Conservation (phyloP, 2,113 vertebrate species). For the Caretta caretta region DNA sequence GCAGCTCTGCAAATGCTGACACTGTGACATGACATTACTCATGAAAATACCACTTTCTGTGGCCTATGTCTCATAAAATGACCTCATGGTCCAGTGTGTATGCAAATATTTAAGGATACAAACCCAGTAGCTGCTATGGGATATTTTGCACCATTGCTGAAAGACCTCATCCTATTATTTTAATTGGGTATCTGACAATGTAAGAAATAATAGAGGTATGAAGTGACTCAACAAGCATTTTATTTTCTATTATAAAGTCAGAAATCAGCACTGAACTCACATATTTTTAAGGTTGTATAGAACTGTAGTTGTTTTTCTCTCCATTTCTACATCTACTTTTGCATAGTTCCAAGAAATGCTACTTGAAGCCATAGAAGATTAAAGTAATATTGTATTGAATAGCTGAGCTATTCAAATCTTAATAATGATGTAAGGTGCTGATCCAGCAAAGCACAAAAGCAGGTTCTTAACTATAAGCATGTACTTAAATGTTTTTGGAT, state of each 20-base stretch:
- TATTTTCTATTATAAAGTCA: background rate
- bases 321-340: background rate
- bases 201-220: background rate
- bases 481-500: background rate
- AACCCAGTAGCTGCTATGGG: background rate
- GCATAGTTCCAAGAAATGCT: background rate
- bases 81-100: background rate
- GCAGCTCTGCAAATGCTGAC: background rate
- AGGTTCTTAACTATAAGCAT: background rate
- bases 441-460: background rate
- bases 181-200: background rate
- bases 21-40: background rate
- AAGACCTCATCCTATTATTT: background rate
- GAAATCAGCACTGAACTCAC: background rate
- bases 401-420: background rate
- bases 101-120: background rate
- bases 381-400: background rate
- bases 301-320: rapidly evolving
- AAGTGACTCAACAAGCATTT: background rate
- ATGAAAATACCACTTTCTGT: background rate
- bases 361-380: background rate
- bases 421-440: background rate
- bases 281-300: background rate
- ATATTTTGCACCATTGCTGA: background rate
- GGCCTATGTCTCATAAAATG: background rate